Base-by-base conservation (phyloP, 2,797 vertebrate genomes). In the Chelidonichthys spinosus region DNA sequence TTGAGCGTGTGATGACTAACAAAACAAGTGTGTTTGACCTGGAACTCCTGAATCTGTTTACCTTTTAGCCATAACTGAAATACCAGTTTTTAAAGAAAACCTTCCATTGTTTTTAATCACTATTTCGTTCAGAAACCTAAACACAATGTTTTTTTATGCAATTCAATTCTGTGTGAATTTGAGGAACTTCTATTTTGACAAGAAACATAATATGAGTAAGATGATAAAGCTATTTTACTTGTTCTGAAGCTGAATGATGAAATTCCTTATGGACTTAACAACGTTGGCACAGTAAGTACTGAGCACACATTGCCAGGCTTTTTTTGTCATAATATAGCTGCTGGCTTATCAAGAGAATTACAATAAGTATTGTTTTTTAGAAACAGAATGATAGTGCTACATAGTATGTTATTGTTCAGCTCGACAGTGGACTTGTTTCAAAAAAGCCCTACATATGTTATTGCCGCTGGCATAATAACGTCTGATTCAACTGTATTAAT, bases 201-300 rank as follows among this genome's bases (percentile, higher is more conserved):
- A 60, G 53, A 63, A 77, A 69, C 67, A 72, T 9, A 65, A 64
- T 10, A 54, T 15, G 25, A 11, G 37, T 18, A 54, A 71, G 42
- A 73, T 75, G 76, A 84, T 65, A 70, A 84, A 74, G 50, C 37
- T 17, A 67, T 65, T 77, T 72, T 5, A 40, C 62, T 76, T 76
- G 36, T 60, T 74, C 72, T 60, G 70, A 69, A 81, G 74, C 74
- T 63, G 69, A 72, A 63, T 86, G 81, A 85, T 74, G 81, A 83
- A 82, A 81, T 83, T 84, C 79, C 69, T 85, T 58, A 75, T 67
- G 55, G 86, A 87, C 75, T 78, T 76, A 76, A 86, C 83, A 78
- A 81, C 76, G 76, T 43, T 86, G 83, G 79, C 87, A 76, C 53
- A 81, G 74, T 82, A 60, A 69, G 62, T 40, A 40, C 67, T 54